A percentile compares a stretch with the other conserved stretches of the same genome.
phyloP scores from a whole-genome alignment of 2,113 vertebrate species.

The Dunckerocampus dactyliophorus region DNA sequence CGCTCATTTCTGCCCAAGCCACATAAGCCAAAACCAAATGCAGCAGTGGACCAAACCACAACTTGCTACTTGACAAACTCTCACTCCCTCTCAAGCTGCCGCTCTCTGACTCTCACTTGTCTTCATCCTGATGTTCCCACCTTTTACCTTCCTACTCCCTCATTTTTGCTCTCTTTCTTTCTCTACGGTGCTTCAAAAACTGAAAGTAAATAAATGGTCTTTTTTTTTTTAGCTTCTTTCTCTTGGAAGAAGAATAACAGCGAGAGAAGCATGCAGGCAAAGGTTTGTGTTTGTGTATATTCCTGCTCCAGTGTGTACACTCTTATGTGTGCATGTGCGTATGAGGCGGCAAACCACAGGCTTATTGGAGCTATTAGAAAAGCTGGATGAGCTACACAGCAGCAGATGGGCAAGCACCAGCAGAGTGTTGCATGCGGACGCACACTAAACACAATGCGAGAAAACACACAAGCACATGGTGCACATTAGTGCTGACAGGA shows the following conservation, averaged over 20 bases:
- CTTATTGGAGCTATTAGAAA: slow-evolving; percentile 77
- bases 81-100: slow-evolving; percentile 27
- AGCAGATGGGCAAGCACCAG: slow-evolving; percentile 71
- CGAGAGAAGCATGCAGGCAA: slow-evolving; percentile 51
- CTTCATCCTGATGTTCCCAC: slow-evolving; percentile 36
- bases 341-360: slow-evolving; percentile 74
- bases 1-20: slow-evolving; percentile 49
- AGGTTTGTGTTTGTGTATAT: slow-evolving; percentile 46
- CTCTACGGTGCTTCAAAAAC: slow-evolving; percentile 47
- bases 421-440: slow-evolving; percentile 44
- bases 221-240: slow-evolving; percentile 71
- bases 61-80: slow-evolving; percentile 45
- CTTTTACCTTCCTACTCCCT: slow-evolving; percentile 33
- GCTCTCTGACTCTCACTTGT: slow-evolving; percentile 23
- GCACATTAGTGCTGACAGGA: slow-evolving; percentile 55
- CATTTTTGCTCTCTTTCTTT: slow-evolving; percentile 15
- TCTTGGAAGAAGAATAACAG: slow-evolving; percentile 68
- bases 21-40: slow-evolving; percentile 54
- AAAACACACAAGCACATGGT: slow-evolving; percentile 39
- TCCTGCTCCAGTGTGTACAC: slow-evolving; percentile 41
- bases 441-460: slow-evolving; percentile 37
- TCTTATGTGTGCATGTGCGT: slow-evolving; percentile 41
- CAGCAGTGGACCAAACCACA: slow-evolving; percentile 53
- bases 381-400: slow-evolving; percentile 66
- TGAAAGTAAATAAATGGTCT: slow-evolving; percentile 73